Conservation (phyloP, 2,113 vertebrate genomes). For the Oncorhynchus nerka region DNA sequence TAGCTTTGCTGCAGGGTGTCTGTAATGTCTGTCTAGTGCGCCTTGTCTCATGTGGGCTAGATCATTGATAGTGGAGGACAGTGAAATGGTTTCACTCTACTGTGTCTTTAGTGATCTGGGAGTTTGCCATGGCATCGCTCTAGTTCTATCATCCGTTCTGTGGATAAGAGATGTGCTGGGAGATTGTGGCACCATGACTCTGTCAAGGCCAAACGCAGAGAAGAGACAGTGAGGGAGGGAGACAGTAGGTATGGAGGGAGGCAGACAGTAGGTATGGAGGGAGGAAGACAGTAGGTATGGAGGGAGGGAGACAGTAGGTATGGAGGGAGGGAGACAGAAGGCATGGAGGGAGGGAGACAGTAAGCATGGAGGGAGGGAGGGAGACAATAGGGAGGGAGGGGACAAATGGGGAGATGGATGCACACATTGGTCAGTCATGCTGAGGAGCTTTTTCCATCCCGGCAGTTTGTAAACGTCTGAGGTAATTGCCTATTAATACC, state of each 20-base stretch:
- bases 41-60: not conserved
- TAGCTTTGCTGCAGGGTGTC: not conserved
- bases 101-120: not conserved
- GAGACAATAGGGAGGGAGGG: not conserved
- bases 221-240: slow-evolving; percentile 14
- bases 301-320: too few relatives aligned
- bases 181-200: not conserved
- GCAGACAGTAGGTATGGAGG: too few relatives aligned
- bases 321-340: too few relatives aligned
- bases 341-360: too few relatives aligned
- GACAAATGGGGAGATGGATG: not conserved
- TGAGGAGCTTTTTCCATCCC: slow-evolving; percentile 14
- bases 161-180: not conserved
- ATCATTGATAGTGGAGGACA: not conserved
- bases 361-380: too few relatives aligned
- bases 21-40: not conserved
- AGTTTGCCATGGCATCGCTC: slow-evolving; percentile 1
- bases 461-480: slow-evolving; percentile 44
- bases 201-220: not conserved
- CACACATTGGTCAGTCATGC: slow-evolving; percentile 12
- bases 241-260: not conserved
- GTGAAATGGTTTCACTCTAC: not conserved
- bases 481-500: slow-evolving; percentile 53
- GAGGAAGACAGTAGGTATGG: too few relatives aligned
- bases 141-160: not conserved